Conservation (phyloP, 2,888 invertebrate genomes). For the Plagodis pulveraria region DNA sequence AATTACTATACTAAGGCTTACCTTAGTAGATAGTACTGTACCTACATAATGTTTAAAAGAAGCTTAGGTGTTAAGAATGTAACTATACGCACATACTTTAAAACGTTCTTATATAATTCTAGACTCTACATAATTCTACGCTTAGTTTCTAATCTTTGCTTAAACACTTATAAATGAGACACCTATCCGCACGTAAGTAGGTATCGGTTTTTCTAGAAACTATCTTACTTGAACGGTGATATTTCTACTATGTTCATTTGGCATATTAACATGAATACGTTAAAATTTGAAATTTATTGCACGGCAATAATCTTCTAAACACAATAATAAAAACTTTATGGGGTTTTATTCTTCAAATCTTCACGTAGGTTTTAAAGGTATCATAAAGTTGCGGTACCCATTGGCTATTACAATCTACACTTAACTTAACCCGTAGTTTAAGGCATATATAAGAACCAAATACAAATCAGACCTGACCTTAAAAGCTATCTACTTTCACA, state of each 20-base stretch:
- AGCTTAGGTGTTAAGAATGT: not conserved
- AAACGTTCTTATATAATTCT: slow-evolving; percentile 9
- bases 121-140: slow-evolving; percentile 48
- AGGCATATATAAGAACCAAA: no score
- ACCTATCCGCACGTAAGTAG: slow-evolving; percentile 37
- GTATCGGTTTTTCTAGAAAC: slow-evolving; percentile 37
- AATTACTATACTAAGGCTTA: not conserved
- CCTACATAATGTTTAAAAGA: not conserved
- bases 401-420: not conserved
- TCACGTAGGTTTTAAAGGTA: slow-evolving; percentile 26
- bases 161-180: no score
- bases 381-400: slow-evolving; percentile 28
- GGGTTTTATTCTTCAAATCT: slow-evolving; percentile 26
- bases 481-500: no score
- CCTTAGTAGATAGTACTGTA: not conserved
- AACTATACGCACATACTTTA: no score
- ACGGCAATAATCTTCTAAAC: slow-evolving; percentile 47
- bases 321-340: slow-evolving; percentile 45
- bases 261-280: slow-evolving; percentile 63
- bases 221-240: slow-evolving; percentile 50
- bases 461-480: no score
- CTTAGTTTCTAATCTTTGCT: no score
- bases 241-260: slow-evolving; percentile 41
- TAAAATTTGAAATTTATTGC: slow-evolving; percentile 61
- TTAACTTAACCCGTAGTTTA: no score